Conservation (phyloP, 2,113 vertebrate genomes). For the Scatophagus argus region DNA sequence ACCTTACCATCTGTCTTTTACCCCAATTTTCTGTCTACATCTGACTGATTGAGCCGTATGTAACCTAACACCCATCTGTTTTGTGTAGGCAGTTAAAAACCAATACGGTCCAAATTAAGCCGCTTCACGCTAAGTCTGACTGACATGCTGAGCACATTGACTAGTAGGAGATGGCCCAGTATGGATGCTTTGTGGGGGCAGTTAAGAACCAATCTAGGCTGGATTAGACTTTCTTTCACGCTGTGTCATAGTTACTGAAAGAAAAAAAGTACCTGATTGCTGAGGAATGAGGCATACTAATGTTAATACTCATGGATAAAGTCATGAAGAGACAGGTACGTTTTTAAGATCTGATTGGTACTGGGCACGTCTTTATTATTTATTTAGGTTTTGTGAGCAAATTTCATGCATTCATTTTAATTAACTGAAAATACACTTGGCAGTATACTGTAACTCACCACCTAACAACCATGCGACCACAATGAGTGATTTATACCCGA, state of each 20-base stretch:
- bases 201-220: slow-evolving; percentile 42
- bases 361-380: neutral
- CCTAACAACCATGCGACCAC: slow-evolving; percentile 15
- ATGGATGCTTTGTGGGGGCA: slow-evolving; percentile 44
- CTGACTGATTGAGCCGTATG: slow-evolving; percentile 72
- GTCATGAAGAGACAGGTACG: neutral
- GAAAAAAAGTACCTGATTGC: neutral
- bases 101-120: slow-evolving; percentile 75
- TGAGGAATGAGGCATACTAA: slow-evolving; percentile 1
- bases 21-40: slow-evolving; percentile 47
- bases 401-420: slow-evolving; percentile 41
- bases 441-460: slow-evolving; percentile 28
- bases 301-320: neutral
- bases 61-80: slow-evolving; percentile 75
- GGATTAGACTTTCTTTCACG: slow-evolving; percentile 48
- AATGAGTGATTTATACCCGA: slow-evolving; percentile 5
- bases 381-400: slow-evolving; percentile 28
- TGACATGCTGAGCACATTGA: slow-evolving; percentile 54
- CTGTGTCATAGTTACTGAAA: slow-evolving; percentile 40
- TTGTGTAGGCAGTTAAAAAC: slow-evolving; percentile 73
- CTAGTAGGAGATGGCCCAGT: slow-evolving; percentile 36
- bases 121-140: slow-evolving; percentile 72
- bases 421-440: slow-evolving; percentile 25
- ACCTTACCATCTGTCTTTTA: slow-evolving; percentile 54
- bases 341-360: slow-evolving; percentile 18